Conservation (phyloP, 1,140 invertebrate species). For the Leptinotarsa defecta region DNA sequence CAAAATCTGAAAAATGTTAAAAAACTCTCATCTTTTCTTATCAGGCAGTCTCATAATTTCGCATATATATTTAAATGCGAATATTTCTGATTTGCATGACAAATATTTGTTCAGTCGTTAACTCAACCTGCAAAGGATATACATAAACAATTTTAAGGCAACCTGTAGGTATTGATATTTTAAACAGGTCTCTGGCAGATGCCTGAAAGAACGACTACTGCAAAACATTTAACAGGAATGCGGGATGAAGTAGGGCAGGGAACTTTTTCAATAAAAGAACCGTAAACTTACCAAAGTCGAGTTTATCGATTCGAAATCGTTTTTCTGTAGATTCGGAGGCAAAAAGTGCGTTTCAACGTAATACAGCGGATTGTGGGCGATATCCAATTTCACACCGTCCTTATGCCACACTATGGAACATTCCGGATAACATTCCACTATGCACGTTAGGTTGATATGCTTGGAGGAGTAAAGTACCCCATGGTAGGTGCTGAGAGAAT, state of each 20-base stretch:
- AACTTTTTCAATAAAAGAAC: constrained; percentile 4
- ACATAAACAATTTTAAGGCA: too few relatives aligned
- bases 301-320: constrained; percentile 85
- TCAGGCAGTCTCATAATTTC: too few relatives aligned
- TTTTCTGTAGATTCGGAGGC: constrained; percentile 71
- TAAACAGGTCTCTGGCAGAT: too few relatives aligned
- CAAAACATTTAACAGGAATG: not conserved
- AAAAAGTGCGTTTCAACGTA: constrained; percentile 68
- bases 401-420: constrained; percentile 85
- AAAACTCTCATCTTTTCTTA: too few relatives aligned
- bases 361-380: constrained; percentile 66
- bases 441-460: constrained; percentile 81
- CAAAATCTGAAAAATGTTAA: too few relatives aligned
- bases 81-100: too few relatives aligned
- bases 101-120: too few relatives aligned
- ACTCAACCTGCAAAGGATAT: too few relatives aligned
- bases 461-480: constrained; percentile 69
- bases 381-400: constrained; percentile 69
- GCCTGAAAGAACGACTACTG: too few relatives aligned
- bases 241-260: not conserved
- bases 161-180: too few relatives aligned
- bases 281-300: constrained; percentile 71
- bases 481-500: constrained; percentile 79
- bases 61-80: too few relatives aligned
- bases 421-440: constrained; percentile 85